phyloP scores from a whole-genome alignment of 2,888 invertebrate genomes.

The Campoplex nolae region DNA sequence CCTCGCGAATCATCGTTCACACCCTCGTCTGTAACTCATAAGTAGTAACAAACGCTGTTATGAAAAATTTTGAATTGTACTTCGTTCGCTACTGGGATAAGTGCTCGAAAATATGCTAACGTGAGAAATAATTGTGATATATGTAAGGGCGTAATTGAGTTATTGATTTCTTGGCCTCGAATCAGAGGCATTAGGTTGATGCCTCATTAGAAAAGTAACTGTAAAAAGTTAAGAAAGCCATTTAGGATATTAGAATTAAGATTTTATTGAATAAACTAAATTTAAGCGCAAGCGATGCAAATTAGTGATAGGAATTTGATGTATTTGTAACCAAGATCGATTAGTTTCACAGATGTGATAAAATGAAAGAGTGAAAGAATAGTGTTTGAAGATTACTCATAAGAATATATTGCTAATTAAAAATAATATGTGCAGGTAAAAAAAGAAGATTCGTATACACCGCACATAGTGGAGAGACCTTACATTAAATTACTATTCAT shows the following conservation, averaged over 20 bases:
- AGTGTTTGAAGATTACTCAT: constrained; percentile 13
- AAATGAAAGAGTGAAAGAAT: background rate
- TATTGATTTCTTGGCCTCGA: background rate
- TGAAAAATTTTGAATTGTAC: background rate
- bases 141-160: too few relatives aligned
- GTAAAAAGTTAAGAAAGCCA: background rate
- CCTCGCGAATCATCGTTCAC: constrained; percentile 12
- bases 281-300: background rate
- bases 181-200: background rate
- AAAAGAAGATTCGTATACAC: constrained; percentile 6
- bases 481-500: constrained; percentile 79
- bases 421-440: constrained; percentile 68
- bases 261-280: background rate
- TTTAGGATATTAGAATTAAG: background rate
- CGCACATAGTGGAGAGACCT: background rate
- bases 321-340: background rate
- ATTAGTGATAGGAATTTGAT: background rate
- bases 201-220: background rate
- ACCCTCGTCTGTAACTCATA: background rate
- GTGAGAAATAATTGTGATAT: too few relatives aligned
- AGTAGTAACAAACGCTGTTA: background rate
- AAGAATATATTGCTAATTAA: constrained; percentile 61
- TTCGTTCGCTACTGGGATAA: background rate
- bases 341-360: background rate
- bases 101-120: background rate